Conservation (phyloP, 2,113 vertebrate genomes). For the Mus spicilegus region DNA sequence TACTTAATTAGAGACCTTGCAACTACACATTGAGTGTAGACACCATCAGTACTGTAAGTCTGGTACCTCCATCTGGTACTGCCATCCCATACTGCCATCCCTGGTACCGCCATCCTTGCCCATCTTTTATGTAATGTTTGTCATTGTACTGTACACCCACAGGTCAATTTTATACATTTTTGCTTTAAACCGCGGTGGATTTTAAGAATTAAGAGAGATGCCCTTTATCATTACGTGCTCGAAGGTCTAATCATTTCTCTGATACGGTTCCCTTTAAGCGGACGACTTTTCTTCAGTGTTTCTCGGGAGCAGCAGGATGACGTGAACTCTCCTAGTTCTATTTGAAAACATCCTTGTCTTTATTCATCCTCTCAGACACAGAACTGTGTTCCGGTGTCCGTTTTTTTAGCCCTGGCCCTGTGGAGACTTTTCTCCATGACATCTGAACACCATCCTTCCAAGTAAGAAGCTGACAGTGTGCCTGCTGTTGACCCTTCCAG, state of each 20-base stretch:
- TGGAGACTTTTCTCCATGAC: neutral
- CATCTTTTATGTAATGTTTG: neutral
- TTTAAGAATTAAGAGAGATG: constrained; percentile 12
- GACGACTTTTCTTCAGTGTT: neutral
- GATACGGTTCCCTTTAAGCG: neutral
- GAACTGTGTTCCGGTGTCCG: neutral
- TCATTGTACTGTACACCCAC: neutral
- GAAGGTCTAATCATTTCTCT: neutral
- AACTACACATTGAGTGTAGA: neutral
- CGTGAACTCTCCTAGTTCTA: neutral
- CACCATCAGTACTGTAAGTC: neutral
- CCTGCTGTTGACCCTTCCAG: no score
- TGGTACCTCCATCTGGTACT: neutral
- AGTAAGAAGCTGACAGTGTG: neutral
- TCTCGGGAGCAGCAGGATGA: neutral
- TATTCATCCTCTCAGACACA: neutral
- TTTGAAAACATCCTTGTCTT: neutral
- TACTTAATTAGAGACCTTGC: neutral
- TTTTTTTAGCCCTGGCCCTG: neutral
- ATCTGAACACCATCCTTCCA: neutral
- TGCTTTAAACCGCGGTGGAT: neutral
- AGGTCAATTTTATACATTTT: neutral
- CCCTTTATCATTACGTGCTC: neutral
- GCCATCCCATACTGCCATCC: no score
- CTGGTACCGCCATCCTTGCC: neutral